These are phyloP conservation scores for Forbesichthys papilliferus DNA, from an alignment of 2,113 vertebrate genomes.

Conservation along the genomic window DNA sequence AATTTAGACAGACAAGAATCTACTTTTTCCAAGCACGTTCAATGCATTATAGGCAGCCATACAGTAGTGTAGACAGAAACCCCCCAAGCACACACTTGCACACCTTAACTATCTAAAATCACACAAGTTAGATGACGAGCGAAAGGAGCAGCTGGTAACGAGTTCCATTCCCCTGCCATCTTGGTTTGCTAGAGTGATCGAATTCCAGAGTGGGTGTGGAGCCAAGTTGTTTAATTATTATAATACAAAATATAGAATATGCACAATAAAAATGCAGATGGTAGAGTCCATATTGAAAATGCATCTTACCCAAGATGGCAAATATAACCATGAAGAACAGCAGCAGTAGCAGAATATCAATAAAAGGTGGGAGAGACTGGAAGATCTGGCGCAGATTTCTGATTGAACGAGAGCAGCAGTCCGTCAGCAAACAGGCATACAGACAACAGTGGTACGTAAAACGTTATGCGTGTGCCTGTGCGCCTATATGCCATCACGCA, in stretches of 20 bases:
- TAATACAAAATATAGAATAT: not conserved
- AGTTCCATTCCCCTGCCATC: too few species aligned
- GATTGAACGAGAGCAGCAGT: slow-evolving; percentile 40
- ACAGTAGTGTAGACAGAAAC: too few species aligned
- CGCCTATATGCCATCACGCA: not conserved
- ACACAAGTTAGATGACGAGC: too few species aligned
- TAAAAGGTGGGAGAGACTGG: slow-evolving; percentile 96
- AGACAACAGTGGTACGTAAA: not conserved
- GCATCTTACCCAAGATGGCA: slow-evolving; percentile 88
- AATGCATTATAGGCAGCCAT: too few species aligned
- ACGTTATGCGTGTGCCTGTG: not conserved
- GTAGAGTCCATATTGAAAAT: not conserved
- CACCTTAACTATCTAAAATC: too few species aligned
- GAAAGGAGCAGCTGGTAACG: too few species aligned
- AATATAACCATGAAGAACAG: slow-evolving; percentile 99
- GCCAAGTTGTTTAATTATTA: too few species aligned
- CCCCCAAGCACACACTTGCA: too few species aligned
- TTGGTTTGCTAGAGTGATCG: too few species aligned
- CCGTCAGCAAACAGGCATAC: slow-evolving; percentile 1
- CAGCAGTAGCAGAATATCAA: slow-evolving; percentile 94
- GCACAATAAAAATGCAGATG: not conserved
- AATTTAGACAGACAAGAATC: too few species aligned
- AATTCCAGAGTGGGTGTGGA: too few species aligned
- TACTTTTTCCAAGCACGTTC: too few species aligned
- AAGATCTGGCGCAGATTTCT: slow-evolving; percentile 98